Evolutionary conservation across 1,140 invertebrate genomes (phyloP).

Genomic region (Rhagoletis zephyria): DNA sequence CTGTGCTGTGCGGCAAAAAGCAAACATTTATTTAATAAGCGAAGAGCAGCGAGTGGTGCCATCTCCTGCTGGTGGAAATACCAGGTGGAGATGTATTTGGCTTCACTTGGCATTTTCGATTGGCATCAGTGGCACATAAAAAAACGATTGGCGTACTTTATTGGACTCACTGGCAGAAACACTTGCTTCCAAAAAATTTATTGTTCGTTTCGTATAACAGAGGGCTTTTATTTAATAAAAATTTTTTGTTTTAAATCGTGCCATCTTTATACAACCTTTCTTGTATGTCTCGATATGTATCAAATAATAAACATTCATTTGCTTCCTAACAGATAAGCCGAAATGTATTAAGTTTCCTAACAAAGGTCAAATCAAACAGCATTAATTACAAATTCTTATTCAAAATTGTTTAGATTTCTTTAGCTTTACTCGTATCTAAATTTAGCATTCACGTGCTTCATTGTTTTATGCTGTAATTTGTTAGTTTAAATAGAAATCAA

Average conservation of each 20-base stretch:
- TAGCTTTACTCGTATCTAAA: background rate
- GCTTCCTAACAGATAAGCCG: background rate
- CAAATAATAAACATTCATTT: background rate
- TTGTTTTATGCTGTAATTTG: background rate
- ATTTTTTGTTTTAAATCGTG: background rate
- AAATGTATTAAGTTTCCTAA: conserved; percentile 14
- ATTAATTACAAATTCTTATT: conserved; percentile 5
- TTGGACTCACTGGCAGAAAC: no score
- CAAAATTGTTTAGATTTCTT: background rate
- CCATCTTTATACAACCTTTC: background rate
- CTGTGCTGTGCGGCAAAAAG: no score
- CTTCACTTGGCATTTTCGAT: no score
- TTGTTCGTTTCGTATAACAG: no score
- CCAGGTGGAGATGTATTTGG: no score
- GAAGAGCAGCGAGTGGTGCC: no score
- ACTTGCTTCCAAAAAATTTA: no score
- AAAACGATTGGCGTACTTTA: no score
- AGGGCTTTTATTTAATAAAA: background rate
- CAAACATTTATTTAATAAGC: no score
- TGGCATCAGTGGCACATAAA: no score
- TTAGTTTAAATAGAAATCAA: no score
- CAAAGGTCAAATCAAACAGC: background rate
- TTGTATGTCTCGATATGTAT: background rate
- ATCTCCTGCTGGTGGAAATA: no score
- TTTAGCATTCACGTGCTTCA: background rate